Evolutionary conservation across 2,888 invertebrate species (phyloP).

Genomic region (Cheilosia scutellata): DNA sequence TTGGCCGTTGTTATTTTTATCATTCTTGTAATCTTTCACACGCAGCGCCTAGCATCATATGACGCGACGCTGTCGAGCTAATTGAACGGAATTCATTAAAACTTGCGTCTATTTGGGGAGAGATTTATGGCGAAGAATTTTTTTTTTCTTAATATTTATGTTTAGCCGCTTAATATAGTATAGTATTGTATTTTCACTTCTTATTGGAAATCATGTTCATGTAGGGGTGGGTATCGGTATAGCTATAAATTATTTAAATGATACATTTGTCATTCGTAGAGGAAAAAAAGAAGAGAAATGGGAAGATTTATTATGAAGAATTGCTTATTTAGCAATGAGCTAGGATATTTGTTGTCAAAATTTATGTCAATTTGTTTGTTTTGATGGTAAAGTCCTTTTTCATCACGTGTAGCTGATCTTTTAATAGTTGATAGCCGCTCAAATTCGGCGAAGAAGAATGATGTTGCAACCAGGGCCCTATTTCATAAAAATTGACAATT

Average conservation of each 20-base stretch:
- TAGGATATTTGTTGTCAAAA: background rate
- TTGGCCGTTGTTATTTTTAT: slow-evolving; percentile 7
- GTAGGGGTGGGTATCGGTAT: background rate
- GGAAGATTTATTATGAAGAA: slow-evolving; percentile 11
- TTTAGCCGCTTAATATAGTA: background rate
- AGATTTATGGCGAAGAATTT: slow-evolving; percentile 40
- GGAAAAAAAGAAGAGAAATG: background rate
- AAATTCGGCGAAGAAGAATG: too few relatives aligned
- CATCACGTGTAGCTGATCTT: too few relatives aligned
- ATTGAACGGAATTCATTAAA: slow-evolving; percentile 44
- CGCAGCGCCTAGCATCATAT: slow-evolving; percentile 5
- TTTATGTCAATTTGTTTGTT: background rate
- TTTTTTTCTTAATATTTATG: slow-evolving; percentile 15
- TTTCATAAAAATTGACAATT: too few relatives aligned
- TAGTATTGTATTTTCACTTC: background rate
- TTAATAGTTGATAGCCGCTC: too few relatives aligned
- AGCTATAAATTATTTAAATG: slow-evolving; percentile 41
- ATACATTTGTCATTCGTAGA: slow-evolving; percentile 24
- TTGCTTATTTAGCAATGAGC: background rate
- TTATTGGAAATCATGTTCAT: slow-evolving; percentile 27
- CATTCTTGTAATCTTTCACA: slow-evolving; percentile 26
- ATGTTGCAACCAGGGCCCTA: too few relatives aligned
- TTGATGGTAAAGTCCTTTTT: too few relatives aligned
- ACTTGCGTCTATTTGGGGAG: slow-evolving; percentile 34
- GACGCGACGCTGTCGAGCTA: slow-evolving; percentile 30